A percentile compares a stretch with the other conserved stretches of the same genome.
Evolutionary conservation across 1,140 invertebrate species (phyloP).

Genomic region (Ridgeia piscesae): DNA sequence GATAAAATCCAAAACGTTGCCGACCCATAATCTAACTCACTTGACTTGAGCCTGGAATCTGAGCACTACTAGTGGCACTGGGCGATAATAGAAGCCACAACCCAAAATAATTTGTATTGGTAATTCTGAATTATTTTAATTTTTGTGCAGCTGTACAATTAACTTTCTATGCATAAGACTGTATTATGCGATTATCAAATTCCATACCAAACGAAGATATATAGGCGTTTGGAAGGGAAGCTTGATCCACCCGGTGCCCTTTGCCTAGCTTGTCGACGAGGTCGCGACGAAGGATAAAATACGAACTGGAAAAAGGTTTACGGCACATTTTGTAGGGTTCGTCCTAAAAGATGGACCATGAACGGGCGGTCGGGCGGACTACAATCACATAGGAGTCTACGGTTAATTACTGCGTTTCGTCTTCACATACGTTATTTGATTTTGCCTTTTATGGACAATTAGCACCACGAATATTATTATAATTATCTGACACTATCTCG

Average conservation of each 20-base stretch:
- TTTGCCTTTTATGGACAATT: no score
- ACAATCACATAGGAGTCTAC: no score
- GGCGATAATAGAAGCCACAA: neutral
- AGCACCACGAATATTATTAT: no score
- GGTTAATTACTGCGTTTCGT: no score
- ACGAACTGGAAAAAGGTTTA: neutral
- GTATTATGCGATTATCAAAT: neutral
- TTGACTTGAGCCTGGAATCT: no score
- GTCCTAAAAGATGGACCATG: no score
- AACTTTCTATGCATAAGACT: neutral
- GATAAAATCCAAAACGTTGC: no score
- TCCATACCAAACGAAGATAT: neutral
- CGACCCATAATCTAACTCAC: no score
- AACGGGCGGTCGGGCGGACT: no score
- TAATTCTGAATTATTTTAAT: neutral
- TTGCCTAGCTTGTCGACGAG: neutral
- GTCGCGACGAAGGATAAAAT: neutral
- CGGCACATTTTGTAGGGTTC: neutral
- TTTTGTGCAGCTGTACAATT: neutral
- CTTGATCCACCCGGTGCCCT: neutral
- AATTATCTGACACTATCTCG: no score
- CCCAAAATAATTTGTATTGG: neutral
- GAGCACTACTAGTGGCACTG: neutral
- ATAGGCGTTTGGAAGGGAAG: neutral
- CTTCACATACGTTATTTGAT: no score